phyloP scores from a whole-genome alignment of 2,888 invertebrate species.

The Alcis repandata region DNA sequence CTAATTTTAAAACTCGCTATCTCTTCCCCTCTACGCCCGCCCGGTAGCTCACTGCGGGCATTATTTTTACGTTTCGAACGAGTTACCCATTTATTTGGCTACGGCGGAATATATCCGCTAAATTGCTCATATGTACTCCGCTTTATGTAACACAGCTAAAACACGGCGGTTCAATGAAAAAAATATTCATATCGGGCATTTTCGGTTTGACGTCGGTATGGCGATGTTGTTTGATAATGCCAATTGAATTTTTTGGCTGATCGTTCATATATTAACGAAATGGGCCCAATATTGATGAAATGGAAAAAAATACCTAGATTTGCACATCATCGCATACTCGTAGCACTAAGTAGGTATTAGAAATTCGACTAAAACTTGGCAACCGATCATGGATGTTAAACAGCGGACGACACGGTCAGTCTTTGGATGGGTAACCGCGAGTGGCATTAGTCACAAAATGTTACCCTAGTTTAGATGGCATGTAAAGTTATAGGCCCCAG shows the following conservation, averaged over 20 bases:
- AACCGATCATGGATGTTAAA: too few relatives aligned
- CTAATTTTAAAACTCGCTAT: conserved; percentile 7
- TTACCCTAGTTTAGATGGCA: too few relatives aligned
- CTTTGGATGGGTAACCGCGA: too few relatives aligned
- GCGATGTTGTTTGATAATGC: not conserved
- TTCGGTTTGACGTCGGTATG: not conserved
- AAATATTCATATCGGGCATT: conserved; percentile 1
- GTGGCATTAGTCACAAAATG: too few relatives aligned
- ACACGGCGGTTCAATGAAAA: conserved; percentile 2
- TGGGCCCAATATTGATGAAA: not conserved
- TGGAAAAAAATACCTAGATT: not conserved
- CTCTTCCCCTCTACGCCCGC: not conserved
- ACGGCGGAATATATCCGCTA: conserved; percentile 32
- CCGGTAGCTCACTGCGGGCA: conserved; percentile 26
- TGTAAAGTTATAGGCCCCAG: too few relatives aligned
- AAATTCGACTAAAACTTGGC: too few relatives aligned
- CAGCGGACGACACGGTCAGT: too few relatives aligned
- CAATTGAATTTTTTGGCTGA: not conserved
- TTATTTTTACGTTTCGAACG: conserved; percentile 39
- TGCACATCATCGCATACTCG: too few relatives aligned
- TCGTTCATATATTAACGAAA: not conserved
- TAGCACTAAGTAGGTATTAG: too few relatives aligned
- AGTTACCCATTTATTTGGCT: conserved; percentile 28
- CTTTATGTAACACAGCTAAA: conserved; percentile 29
- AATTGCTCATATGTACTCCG: conserved; percentile 42